These are phyloP conservation scores for Psilopsiagon aymara DNA, from an alignment of 2,113 vertebrate genomes.

Conservation along the genomic window DNA sequence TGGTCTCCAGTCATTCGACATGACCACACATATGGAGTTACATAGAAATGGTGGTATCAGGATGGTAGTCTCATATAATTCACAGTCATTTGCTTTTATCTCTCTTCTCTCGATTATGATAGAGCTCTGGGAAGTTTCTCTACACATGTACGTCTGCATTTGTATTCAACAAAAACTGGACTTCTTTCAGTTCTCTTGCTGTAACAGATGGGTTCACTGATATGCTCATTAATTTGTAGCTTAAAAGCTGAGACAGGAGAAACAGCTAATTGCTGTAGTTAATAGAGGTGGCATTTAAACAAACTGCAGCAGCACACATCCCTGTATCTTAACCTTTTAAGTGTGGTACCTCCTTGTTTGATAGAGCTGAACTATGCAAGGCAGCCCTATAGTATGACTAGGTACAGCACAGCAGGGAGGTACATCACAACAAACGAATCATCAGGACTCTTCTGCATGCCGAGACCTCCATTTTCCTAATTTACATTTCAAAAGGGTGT, in stretches of 20 bases:
- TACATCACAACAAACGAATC: constrained; percentile 52
- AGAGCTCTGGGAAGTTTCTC: neutral
- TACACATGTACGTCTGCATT: neutral
- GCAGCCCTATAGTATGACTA: neutral
- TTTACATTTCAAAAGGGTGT: constrained; percentile 74
- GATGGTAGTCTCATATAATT: neutral
- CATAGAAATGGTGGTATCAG: neutral
- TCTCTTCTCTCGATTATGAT: neutral
- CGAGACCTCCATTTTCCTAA: constrained; percentile 48
- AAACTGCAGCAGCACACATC: neutral
- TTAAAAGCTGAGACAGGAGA: constrained; percentile 18
- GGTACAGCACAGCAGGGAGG: neutral
- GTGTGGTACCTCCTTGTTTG: neutral
- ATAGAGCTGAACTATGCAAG: neutral
- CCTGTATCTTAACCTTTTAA: neutral
- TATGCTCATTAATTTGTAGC: constrained; percentile 1
- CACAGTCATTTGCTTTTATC: neutral
- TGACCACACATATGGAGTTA: neutral
- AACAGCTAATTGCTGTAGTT: constrained; percentile 16
- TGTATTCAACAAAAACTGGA: neutral
- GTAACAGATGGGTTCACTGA: neutral
- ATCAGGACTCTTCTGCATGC: constrained; percentile 10
- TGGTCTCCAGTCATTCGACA: neutral
- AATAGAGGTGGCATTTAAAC: neutral
- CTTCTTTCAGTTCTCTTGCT: neutral